phyloP scores from a whole-genome alignment of 2,113 vertebrate species.

The Arvicanthis niloticus region DNA sequence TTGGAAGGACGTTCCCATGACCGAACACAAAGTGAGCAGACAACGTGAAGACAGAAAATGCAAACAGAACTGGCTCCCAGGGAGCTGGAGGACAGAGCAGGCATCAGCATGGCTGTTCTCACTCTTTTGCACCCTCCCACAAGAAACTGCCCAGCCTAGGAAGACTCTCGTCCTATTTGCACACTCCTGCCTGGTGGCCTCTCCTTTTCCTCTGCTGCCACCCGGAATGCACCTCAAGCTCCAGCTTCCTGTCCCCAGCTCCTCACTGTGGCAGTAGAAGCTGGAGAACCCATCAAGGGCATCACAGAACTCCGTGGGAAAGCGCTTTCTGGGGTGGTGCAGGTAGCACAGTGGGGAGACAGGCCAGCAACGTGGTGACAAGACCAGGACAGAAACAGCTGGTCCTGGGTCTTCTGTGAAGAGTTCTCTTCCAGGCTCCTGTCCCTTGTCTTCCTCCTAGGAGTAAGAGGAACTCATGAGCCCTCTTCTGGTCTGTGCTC shows the following conservation, averaged over 20 bases:
- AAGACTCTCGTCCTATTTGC: not conserved
- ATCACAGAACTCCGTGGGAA: conserved; percentile 88
- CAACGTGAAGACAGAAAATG: conserved; percentile 9
- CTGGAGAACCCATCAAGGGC: conserved; percentile 90
- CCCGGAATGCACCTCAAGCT: conserved; percentile 42
- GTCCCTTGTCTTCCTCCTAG: conserved; percentile 58
- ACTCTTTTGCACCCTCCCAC: not conserved
- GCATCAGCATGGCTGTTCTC: not conserved
- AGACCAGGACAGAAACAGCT: conserved; percentile 90
- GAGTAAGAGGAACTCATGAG: conserved; percentile 22
- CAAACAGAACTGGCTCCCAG: conserved; percentile 24
- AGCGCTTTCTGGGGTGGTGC: conserved; percentile 87
- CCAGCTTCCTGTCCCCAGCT: conserved; percentile 38
- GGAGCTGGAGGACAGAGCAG: not conserved
- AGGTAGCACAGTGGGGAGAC: conserved; percentile 92
- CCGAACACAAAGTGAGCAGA: conserved; percentile 32
- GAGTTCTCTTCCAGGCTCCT: conserved; percentile 39
- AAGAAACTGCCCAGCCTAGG: not conserved
- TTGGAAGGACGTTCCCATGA: conserved; percentile 17
- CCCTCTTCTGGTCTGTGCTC: not conserved
- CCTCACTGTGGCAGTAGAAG: conserved; percentile 95
- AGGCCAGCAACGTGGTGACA: conserved; percentile 96
- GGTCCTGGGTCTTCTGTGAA: conserved; percentile 80
- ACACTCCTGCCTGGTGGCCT: not conserved
- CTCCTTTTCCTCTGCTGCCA: conserved; percentile 23